Percentiles rank a stretch among this genome's conserved stretches.
Evolutionary conservation across 2,888 invertebrate species (phyloP).

Genomic region (Apamea epomidion): DNA sequence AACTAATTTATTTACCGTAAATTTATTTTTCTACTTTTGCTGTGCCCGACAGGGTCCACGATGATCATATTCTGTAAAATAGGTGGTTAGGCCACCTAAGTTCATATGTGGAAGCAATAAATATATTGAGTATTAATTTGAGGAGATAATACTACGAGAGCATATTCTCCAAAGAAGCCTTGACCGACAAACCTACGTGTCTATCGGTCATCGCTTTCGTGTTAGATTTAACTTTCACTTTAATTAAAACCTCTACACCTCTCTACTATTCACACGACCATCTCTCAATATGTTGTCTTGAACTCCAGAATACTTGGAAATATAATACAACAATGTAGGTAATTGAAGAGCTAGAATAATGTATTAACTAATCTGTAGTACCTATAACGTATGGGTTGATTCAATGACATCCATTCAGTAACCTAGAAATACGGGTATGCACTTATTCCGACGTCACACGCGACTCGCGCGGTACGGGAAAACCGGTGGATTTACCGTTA

Average conservation of each 20-base stretch:
- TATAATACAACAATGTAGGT: not conserved
- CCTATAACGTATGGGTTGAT: not conserved
- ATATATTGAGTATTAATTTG: too few relatives aligned
- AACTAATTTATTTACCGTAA: not conserved
- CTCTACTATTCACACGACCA: not conserved
- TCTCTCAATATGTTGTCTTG: not conserved
- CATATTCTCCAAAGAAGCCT: constrained; percentile 10
- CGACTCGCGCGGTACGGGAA: constrained; percentile 55
- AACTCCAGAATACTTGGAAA: not conserved
- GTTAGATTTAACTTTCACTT: constrained; percentile 46
- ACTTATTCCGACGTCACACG: constrained; percentile 65
- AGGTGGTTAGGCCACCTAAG: too few relatives aligned
- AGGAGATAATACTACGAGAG: not conserved
- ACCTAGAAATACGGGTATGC: constrained; percentile 65
- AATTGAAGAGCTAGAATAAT: not conserved
- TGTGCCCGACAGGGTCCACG: too few relatives aligned
- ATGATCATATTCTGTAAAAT: too few relatives aligned
- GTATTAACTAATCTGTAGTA: not conserved
- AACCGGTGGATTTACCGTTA: constrained; percentile 82
- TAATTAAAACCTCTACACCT: not conserved
- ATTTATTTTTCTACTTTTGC: not conserved
- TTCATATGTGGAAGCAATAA: too few relatives aligned
- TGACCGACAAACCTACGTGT: constrained; percentile 42
- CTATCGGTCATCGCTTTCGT: constrained; percentile 42
- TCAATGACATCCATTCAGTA: constrained; percentile 28